Evolutionary conservation across 1,140 invertebrate species (phyloP).

Genomic region (Heliconius hermathena): DNA sequence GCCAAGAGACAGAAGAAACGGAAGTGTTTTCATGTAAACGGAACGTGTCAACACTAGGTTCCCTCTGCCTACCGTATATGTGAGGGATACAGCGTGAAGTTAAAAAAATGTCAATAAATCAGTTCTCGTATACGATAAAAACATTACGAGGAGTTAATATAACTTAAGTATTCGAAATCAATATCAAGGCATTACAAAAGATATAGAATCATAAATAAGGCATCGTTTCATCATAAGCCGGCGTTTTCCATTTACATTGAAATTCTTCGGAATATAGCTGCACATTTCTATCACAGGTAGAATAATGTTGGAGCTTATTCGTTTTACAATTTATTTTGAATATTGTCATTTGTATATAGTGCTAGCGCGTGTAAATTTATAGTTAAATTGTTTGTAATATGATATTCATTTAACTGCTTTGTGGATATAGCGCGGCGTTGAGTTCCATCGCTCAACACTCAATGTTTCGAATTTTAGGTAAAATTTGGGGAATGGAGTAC

Average conservation of each 20-base stretch:
- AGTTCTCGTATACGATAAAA: no score
- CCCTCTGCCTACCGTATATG: no score
- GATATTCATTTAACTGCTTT: not conserved
- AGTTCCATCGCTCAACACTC: no score
- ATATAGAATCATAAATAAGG: conserved; percentile 9
- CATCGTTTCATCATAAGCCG: conserved; percentile 1
- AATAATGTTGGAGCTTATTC: not conserved
- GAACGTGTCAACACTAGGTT: no score
- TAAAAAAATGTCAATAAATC: no score
- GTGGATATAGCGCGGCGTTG: no score
- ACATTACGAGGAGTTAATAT: no score
- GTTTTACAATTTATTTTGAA: not conserved
- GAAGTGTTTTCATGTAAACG: no score
- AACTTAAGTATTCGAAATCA: not conserved
- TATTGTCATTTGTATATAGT: not conserved
- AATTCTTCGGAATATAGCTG: not conserved
- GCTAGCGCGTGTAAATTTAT: not conserved
- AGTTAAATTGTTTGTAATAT: not conserved
- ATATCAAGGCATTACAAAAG: not conserved
- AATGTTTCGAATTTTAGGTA: no score
- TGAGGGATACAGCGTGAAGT: no score
- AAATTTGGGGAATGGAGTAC: no score
- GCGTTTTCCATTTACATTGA: conserved; percentile 12
- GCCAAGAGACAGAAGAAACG: no score
- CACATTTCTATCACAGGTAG: conserved; percentile 1